phyloP scores from a whole-genome alignment of 37 sponge, comb jelly and placozoan genomes.

The Amphimedon queenslandica region DNA sequence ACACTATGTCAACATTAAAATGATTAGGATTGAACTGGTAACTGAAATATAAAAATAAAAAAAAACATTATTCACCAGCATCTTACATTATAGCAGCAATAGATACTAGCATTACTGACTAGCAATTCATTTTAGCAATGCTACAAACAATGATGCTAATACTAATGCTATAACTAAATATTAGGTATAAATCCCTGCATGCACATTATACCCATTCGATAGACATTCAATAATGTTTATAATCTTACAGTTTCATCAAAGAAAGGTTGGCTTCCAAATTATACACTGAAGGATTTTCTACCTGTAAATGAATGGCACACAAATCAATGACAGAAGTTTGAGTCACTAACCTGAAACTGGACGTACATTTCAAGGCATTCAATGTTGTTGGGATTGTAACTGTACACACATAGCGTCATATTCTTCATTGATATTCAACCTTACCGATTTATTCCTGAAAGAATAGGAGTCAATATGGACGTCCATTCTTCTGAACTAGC shows the following conservation, averaged over 20 bases:
- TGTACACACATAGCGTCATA: constrained; percentile 2
- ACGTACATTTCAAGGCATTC: constrained; percentile 55
- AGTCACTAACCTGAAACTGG: constrained; percentile 28
- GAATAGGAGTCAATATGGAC: constrained; percentile 12
- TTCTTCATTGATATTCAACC: not conserved
- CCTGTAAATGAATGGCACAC: too few relatives aligned
- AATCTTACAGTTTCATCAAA: constrained; percentile 74
- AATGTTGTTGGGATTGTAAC: constrained; percentile 82
- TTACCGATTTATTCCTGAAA: constrained; percentile 57
- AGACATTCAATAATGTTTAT: too few relatives aligned
- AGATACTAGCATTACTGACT: too few relatives aligned
- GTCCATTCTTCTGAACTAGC: constrained; percentile 44
- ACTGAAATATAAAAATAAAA: too few relatives aligned
- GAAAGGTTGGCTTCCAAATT: constrained; percentile 83
- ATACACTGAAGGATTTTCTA: constrained; percentile 40
- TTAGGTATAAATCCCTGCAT: too few relatives aligned
- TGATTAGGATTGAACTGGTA: constrained; percentile 67
- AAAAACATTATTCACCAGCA: too few relatives aligned
- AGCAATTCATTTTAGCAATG: too few relatives aligned
- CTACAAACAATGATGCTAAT: too few relatives aligned
- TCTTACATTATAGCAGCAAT: too few relatives aligned
- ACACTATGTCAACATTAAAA: constrained; percentile 7
- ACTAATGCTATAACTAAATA: too few relatives aligned
- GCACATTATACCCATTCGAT: too few relatives aligned
- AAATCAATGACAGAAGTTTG: too few relatives aligned